Conservation (phyloP, 2,113 vertebrate species). For the Lonchura striata region DNA sequence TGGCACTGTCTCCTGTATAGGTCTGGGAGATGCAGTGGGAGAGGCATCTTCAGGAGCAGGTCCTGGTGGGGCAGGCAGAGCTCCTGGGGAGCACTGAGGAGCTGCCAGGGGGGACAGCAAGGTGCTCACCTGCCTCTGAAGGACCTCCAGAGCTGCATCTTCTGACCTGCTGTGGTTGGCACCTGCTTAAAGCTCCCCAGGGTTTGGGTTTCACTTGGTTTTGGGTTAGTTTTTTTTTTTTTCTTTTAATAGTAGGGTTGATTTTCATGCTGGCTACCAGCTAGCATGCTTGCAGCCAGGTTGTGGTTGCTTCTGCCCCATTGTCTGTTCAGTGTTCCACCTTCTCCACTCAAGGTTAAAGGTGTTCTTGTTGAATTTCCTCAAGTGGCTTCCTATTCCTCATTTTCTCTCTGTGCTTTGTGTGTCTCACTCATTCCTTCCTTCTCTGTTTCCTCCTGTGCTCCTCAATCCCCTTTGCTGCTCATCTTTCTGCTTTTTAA, state of each 20-base stretch:
- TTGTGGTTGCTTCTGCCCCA: neutral
- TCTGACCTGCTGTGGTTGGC: neutral
- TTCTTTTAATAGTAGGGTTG: neutral
- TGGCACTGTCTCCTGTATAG: neutral
- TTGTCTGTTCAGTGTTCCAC: neutral
- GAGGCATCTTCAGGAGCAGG: neutral
- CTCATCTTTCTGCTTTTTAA: neutral
- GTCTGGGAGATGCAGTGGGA: neutral
- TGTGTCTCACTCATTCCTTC: neutral
- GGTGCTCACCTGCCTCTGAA: neutral
- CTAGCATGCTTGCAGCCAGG: fast-evolving
- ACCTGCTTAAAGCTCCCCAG: neutral
- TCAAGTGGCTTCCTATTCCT: neutral
- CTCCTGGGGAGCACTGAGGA: neutral
- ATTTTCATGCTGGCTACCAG: neutral
- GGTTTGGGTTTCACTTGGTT: neutral
- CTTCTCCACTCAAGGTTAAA: neutral
- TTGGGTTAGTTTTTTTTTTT: neutral
- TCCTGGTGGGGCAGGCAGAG: neutral
- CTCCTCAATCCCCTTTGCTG: neutral
- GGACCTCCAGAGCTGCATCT: neutral
- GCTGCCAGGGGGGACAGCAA: neutral
- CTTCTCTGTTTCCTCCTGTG: neutral
- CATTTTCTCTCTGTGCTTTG: fast-evolving
- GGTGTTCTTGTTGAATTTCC: neutral